Conservation (phyloP, 2,888 invertebrate species). For the Mactromeris polynyma region DNA sequence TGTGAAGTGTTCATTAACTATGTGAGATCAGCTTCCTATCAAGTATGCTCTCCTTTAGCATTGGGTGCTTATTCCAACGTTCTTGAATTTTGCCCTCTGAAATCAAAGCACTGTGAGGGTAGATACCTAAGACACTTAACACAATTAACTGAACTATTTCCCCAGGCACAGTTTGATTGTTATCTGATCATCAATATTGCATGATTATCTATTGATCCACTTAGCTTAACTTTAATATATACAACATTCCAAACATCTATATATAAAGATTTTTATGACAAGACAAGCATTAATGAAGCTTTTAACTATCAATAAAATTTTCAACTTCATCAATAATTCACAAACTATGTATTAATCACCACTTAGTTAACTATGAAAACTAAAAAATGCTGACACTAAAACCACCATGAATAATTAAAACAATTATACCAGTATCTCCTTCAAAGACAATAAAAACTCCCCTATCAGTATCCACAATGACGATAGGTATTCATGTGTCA, state of each 20-base stretch:
- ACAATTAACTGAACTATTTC: background rate
- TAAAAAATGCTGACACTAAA: background rate
- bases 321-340: background rate
- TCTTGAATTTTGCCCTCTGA: too few relatives aligned
- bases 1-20: too few relatives aligned
- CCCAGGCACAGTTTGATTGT: background rate
- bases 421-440: background rate
- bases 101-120: too few relatives aligned
- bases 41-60: too few relatives aligned
- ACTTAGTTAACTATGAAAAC: background rate
- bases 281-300: background rate
- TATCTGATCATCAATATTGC: background rate
- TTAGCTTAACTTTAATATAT: background rate
- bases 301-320: background rate
- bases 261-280: background rate
- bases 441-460: background rate
- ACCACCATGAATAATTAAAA: background rate
- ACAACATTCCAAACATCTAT: background rate
- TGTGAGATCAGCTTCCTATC: too few relatives aligned
- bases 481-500: too few relatives aligned
- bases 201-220: slow-evolving; percentile 1
- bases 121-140: too few relatives aligned
- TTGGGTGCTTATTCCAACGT: too few relatives aligned
- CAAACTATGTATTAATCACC: background rate
- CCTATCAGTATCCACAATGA: background rate